phyloP scores from a whole-genome alignment of 2,797 vertebrate genomes.

The Lutjanus campechanus region DNA sequence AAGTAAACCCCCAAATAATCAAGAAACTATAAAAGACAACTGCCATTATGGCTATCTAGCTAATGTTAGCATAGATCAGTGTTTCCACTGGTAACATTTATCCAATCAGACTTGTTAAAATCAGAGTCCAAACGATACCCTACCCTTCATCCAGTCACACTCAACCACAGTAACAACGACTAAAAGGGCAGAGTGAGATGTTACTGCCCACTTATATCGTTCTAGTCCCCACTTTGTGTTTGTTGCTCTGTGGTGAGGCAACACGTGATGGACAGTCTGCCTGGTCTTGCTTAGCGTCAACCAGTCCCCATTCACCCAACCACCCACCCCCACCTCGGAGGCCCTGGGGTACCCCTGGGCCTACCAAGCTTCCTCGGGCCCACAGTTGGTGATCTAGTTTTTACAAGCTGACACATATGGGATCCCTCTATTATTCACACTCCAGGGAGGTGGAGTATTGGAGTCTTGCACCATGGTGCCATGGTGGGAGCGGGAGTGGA shows the following conservation, averaged over 20 bases:
- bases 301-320: not conserved
- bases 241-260: slow-evolving; percentile 41
- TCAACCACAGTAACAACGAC: not conserved
- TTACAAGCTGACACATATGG: slow-evolving; percentile 81
- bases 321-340: slow-evolving; percentile 31
- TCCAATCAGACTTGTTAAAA: too few species aligned
- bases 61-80: too few species aligned
- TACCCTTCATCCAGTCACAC: not conserved
- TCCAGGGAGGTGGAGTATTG: slow-evolving; percentile 52
- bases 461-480: slow-evolving; percentile 48
- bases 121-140: too few species aligned
- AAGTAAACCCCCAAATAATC: too few species aligned
- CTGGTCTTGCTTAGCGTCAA: slow-evolving; percentile 43
- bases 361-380: slow-evolving; percentile 70
- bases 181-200: slow-evolving; percentile 21
- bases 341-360: slow-evolving; percentile 60
- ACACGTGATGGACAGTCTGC: slow-evolving; percentile 43
- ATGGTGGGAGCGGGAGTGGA: slow-evolving; percentile 12
- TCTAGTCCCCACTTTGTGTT: slow-evolving; percentile 20
- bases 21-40: too few species aligned
- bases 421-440: slow-evolving; percentile 79
- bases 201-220: slow-evolving; percentile 8
- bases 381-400: slow-evolving; percentile 86
- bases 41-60: too few species aligned
- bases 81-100: too few species aligned